Percentiles rank a stretch among this genome's conserved stretches.
Evolutionary conservation across 2,888 invertebrate species (phyloP).

Genomic region (Pachliopta kotzebuea): DNA sequence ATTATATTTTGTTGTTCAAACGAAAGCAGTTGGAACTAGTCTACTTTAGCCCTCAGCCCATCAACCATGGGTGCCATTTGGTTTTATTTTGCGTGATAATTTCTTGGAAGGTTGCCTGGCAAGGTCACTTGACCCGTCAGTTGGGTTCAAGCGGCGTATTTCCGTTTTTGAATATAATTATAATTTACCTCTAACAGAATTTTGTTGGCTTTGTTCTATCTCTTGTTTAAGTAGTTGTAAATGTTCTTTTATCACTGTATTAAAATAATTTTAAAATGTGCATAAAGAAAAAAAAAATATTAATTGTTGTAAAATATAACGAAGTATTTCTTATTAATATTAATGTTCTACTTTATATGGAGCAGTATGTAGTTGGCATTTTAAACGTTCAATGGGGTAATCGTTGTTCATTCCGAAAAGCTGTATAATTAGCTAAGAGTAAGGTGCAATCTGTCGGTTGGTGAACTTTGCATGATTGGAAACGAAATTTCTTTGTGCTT

Average conservation of each 20-base stretch:
- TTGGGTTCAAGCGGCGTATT: slow-evolving; percentile 32
- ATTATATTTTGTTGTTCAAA: slow-evolving; percentile 1
- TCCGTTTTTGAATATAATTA: slow-evolving; percentile 45
- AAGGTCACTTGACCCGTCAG: slow-evolving; percentile 59
- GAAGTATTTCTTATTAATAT: background rate
- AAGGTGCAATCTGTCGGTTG: slow-evolving; percentile 36
- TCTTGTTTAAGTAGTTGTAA: slow-evolving; percentile 21
- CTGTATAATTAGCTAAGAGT: slow-evolving; percentile 50
- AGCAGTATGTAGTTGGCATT: background rate
- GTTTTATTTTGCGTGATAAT: slow-evolving; percentile 57
- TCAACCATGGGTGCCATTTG: slow-evolving; percentile 44
- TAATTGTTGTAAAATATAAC: too few species aligned
- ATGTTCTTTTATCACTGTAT: background rate
- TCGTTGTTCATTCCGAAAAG: slow-evolving; percentile 35
- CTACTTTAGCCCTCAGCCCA: slow-evolving; percentile 10
- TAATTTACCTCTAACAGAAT: slow-evolving; percentile 34
- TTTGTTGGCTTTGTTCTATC: slow-evolving; percentile 24
- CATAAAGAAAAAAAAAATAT: too few species aligned
- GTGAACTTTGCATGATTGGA: slow-evolving; percentile 34
- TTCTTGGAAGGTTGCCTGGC: slow-evolving; percentile 66
- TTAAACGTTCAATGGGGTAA: slow-evolving; percentile 30
- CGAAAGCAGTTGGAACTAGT: slow-evolving; percentile 10
- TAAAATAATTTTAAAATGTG: background rate
- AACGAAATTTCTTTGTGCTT: slow-evolving; percentile 33
- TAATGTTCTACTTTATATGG: background rate